phyloP scores from a whole-genome alignment of 2,113 vertebrate genomes.

The Dunckerocampus dactyliophorus region DNA sequence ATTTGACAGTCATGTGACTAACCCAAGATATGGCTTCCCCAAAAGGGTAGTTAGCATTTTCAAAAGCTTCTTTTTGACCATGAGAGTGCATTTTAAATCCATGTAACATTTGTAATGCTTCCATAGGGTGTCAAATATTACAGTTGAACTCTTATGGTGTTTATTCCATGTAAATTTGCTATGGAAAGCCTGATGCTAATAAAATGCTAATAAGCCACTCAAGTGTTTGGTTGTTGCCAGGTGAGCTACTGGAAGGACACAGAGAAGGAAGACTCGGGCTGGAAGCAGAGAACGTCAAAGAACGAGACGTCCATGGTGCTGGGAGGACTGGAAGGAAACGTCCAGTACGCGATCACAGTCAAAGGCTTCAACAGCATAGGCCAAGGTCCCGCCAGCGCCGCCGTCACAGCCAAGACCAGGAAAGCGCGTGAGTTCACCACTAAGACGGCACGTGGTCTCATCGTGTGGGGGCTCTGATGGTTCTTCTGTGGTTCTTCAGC shows the following conservation, averaged over 20 bases:
- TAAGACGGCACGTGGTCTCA: slow-evolving; percentile 10
- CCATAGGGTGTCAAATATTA: too few species aligned
- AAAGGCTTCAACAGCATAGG: slow-evolving; percentile 92
- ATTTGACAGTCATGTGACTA: too few species aligned
- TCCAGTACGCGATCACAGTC: slow-evolving; percentile 82
- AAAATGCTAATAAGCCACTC: too few species aligned
- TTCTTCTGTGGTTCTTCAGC: slow-evolving; percentile 65
- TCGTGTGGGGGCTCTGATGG: background rate
- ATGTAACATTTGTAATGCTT: too few species aligned
- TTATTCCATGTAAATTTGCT: too few species aligned
- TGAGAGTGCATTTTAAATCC: too few species aligned
- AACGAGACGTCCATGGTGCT: slow-evolving; percentile 85
- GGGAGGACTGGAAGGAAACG: slow-evolving; percentile 87
- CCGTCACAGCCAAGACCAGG: slow-evolving; percentile 80
- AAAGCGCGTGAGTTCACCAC: slow-evolving; percentile 82
- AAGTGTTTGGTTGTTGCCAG: slow-evolving; percentile 59
- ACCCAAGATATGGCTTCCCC: too few species aligned
- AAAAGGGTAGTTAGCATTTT: too few species aligned
- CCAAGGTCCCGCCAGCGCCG: slow-evolving; percentile 81
- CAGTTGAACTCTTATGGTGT: too few species aligned
- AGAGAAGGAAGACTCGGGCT: slow-evolving; percentile 83
- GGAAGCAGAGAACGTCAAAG: slow-evolving; percentile 80
- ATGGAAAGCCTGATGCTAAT: too few species aligned
- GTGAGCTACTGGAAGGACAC: slow-evolving; percentile 87
- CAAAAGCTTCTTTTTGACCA: too few species aligned